phyloP scores from a whole-genome alignment of 1,140 invertebrate genomes.

The Euura lappo region DNA sequence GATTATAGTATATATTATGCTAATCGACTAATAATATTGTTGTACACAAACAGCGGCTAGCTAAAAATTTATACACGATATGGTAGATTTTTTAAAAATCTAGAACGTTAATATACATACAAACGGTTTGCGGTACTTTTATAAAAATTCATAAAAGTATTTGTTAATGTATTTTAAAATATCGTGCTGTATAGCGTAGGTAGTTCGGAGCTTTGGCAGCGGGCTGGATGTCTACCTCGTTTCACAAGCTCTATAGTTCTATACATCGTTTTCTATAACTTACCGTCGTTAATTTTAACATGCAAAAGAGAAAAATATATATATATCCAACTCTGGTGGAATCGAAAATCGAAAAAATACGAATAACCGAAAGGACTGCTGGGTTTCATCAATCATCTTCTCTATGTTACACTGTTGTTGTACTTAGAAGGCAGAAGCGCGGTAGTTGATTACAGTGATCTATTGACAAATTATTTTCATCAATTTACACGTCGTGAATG shows the following conservation, averaged over 20 bases:
- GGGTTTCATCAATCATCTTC: background rate
- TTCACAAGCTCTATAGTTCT: too few relatives aligned
- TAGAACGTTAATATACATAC: background rate
- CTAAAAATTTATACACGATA: constrained; percentile 40
- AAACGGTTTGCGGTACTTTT: background rate
- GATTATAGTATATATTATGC: constrained; percentile 24
- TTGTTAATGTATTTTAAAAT: background rate
- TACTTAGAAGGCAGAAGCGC: background rate
- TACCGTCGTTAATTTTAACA: too few relatives aligned
- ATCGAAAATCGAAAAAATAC: too few relatives aligned
- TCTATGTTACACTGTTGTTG: background rate
- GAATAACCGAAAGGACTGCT: too few relatives aligned
- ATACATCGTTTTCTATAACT: too few relatives aligned
- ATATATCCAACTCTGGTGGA: too few relatives aligned
- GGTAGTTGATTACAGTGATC: background rate
- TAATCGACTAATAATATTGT: constrained; percentile 22
- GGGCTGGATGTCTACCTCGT: background rate
- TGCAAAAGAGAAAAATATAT: background rate
- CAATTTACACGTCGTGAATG: background rate
- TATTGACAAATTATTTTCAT: background rate
- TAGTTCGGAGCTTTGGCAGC: background rate
- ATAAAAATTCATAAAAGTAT: background rate
- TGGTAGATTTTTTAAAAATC: constrained; percentile 38
- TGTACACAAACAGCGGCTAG: constrained; percentile 40
- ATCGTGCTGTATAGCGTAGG: background rate